phyloP scores from a whole-genome alignment of 2,797 vertebrate genomes.

The Scyliorhinus canicula region DNA sequence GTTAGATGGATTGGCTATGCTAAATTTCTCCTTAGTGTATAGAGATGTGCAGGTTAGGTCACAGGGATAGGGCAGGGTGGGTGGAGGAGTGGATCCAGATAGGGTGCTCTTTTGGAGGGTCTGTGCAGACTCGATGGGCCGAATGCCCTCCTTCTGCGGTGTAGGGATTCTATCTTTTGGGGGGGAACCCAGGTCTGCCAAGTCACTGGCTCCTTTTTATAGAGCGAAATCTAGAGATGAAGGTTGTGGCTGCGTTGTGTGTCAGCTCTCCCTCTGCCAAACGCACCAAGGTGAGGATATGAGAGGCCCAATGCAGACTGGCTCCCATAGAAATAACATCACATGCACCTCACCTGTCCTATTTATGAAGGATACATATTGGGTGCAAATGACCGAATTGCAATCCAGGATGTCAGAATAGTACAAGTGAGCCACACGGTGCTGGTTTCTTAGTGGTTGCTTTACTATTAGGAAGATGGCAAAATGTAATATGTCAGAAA shows the following conservation, averaged over 20 bases:
- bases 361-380: neutral
- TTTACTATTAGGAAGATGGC: neutral
- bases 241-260: neutral
- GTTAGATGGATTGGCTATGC: no score
- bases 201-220: no score
- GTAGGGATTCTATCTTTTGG: no score
- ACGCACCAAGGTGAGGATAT: neutral
- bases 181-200: no score
- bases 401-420: neutral
- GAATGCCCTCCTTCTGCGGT: no score
- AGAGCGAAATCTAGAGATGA: neutral
- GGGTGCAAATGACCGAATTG: neutral
- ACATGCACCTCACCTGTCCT: neutral
- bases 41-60: no score
- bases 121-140: no score
- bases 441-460: neutral
- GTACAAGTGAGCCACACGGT: neutral
- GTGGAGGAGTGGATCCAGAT: no score
- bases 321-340: neutral
- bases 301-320: neutral
- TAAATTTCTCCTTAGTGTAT: no score
- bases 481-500: neutral
- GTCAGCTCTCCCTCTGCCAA: neutral
- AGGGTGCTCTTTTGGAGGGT: no score
- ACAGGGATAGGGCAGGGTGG: no score